A percentile compares a stretch with the other conserved stretches of the same genome.
These are phyloP conservation scores for Prosapia bicincta DNA, from an alignment of 2,888 invertebrate genomes.

Conservation along the genomic window DNA sequence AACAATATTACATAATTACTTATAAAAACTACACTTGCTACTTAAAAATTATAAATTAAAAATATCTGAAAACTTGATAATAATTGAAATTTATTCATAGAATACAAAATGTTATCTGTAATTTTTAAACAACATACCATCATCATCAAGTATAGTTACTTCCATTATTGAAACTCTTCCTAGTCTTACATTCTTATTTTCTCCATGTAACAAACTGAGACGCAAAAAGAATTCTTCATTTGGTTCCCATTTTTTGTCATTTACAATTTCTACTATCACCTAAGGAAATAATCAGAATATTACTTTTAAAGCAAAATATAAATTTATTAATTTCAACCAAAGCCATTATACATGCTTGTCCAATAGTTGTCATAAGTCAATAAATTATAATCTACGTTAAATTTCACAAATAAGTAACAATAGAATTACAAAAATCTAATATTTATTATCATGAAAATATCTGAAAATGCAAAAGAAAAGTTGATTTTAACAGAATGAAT, in stretches of 20 bases:
- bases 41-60: background rate
- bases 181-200: conserved; percentile 46
- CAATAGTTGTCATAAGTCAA: too few relatives aligned
- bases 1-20: conserved; percentile 44
- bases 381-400: background rate
- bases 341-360: too few relatives aligned
- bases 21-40: background rate
- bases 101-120: background rate
- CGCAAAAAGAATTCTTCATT: conserved; percentile 59
- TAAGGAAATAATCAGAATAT: conserved; percentile 32
- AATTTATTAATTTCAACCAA: too few relatives aligned
- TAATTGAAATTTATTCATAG: too few relatives aligned
- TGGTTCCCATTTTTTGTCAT: conserved; percentile 58
- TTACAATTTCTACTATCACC: conserved; percentile 51
- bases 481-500: too few relatives aligned
- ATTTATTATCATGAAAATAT: too few relatives aligned
- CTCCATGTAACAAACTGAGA: conserved; percentile 44
- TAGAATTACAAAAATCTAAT: too few relatives aligned
- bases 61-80: background rate
- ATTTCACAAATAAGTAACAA: background rate
- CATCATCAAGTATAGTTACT: conserved; percentile 57
- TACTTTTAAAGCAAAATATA: background rate
- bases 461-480: too few relatives aligned
- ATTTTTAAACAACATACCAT: conserved; percentile 46
- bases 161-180: conserved; percentile 55